Conservation (phyloP, 2,888 invertebrate species). For the Crossocerus cetratus region DNA sequence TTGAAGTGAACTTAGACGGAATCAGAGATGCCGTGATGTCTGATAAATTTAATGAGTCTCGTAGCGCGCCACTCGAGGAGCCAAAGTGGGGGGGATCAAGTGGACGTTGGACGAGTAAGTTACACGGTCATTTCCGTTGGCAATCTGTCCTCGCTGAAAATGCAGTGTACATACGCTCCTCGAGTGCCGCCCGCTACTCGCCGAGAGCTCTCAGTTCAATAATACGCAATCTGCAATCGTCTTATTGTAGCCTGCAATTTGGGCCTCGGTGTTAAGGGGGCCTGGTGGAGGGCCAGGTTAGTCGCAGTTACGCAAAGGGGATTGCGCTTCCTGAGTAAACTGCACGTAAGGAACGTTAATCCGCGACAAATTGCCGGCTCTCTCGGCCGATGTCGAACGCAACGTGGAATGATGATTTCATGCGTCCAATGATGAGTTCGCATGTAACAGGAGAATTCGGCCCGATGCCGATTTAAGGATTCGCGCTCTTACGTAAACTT, state of each 20-base stretch:
- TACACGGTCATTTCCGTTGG: no score
- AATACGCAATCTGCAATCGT: no score
- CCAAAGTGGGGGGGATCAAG: no score
- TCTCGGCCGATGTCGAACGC: slow-evolving; percentile 16
- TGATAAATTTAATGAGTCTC: no score
- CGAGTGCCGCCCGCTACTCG: not conserved
- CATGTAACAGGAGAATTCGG: slow-evolving; percentile 27
- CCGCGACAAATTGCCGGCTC: slow-evolving; percentile 17
- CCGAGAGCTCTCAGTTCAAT: no score
- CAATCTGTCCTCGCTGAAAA: no score
- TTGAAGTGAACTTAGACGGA: no score
- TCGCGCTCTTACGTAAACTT: slow-evolving; percentile 10
- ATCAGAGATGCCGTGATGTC: no score
- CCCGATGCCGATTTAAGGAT: slow-evolving; percentile 30
- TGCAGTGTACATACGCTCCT: not conserved
- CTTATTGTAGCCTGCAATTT: not conserved
- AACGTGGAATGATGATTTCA: slow-evolving; percentile 32
- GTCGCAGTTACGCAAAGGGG: slow-evolving; percentile 17
- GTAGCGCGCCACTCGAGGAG: no score
- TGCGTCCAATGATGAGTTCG: slow-evolving; percentile 13
- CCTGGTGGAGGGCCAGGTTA: not conserved
- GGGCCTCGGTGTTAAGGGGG: slow-evolving; percentile 18
- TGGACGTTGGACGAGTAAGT: no score
- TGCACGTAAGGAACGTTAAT: not conserved
- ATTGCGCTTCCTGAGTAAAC: slow-evolving; percentile 7